Percentiles rank a stretch among this genome's conserved stretches.
Conservation (phyloP, 2,797 vertebrate genomes). For the Myotis myotis region DNA sequence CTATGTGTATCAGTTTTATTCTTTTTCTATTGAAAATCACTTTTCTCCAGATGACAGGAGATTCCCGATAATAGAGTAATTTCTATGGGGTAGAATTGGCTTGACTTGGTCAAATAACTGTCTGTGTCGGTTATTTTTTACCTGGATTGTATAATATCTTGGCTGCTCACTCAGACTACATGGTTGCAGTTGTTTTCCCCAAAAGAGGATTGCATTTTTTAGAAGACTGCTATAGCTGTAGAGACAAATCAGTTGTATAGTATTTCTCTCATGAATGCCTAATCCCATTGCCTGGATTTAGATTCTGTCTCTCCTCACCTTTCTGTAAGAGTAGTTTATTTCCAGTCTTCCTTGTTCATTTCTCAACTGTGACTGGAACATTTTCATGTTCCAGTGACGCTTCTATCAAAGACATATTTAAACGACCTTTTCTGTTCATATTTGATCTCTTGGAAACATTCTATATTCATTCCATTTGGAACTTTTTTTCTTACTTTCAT, state of each 20-base stretch:
- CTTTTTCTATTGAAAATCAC: background rate
- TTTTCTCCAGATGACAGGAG: background rate
- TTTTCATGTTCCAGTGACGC: background rate
- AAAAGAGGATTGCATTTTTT: background rate
- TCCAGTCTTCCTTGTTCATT: background rate
- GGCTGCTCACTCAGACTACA: background rate
- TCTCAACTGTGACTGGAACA: background rate
- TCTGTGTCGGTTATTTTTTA: background rate
- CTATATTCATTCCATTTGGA: background rate
- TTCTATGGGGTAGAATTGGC: conserved; percentile 20
- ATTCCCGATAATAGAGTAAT: background rate
- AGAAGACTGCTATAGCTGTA: background rate
- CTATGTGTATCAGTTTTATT: background rate
- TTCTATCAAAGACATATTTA: background rate
- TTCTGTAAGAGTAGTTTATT: background rate
- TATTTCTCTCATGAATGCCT: conserved; percentile 37
- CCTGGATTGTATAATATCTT: background rate
- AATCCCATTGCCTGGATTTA: background rate
- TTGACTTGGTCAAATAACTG: background rate
- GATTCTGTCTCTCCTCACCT: background rate
- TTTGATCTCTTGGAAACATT: conserved; percentile 5
- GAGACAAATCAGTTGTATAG: background rate
- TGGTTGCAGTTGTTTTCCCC: background rate
- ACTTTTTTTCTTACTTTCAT: background rate
- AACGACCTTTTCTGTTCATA: background rate